phyloP scores from a whole-genome alignment of 2,113 vertebrate species.

The Melospiza georgiana region DNA sequence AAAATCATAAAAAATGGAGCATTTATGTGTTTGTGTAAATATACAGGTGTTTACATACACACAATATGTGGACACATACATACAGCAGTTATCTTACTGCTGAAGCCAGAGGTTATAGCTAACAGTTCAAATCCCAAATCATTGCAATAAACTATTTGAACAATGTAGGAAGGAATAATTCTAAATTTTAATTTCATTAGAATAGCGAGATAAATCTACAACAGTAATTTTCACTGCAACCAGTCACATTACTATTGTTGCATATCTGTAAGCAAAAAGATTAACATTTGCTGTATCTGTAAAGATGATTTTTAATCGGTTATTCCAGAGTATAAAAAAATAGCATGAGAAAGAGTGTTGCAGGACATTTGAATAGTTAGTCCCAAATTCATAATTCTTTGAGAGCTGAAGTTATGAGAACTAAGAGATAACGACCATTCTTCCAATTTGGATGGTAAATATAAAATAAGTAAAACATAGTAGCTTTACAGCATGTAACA shows the following conservation, averaged over 20 bases:
- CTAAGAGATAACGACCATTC: neutral
- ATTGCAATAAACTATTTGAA: neutral
- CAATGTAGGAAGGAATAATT: neutral
- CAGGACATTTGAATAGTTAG: neutral
- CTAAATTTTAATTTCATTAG: neutral
- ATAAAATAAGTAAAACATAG: neutral
- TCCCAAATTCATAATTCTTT: neutral
- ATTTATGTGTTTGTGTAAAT: neutral
- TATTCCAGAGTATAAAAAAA: neutral
- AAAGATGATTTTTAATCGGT: neutral
- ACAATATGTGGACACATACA: rapidly evolving
- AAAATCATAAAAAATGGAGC: neutral
- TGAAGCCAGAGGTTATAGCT: neutral
- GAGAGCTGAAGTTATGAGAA: neutral
- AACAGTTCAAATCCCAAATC: neutral
- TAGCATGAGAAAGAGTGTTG: neutral
- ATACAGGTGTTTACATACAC: neutral
- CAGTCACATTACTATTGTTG: neutral
- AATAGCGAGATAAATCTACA: neutral
- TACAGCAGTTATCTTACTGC: neutral
- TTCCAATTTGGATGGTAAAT: neutral
- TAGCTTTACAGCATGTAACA: neutral
- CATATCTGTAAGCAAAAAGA: neutral
- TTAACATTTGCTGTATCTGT: neutral
- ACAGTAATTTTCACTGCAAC: neutral